Conservation (phyloP, 2,113 vertebrate species). For the Phrynocephalus versicolor region DNA sequence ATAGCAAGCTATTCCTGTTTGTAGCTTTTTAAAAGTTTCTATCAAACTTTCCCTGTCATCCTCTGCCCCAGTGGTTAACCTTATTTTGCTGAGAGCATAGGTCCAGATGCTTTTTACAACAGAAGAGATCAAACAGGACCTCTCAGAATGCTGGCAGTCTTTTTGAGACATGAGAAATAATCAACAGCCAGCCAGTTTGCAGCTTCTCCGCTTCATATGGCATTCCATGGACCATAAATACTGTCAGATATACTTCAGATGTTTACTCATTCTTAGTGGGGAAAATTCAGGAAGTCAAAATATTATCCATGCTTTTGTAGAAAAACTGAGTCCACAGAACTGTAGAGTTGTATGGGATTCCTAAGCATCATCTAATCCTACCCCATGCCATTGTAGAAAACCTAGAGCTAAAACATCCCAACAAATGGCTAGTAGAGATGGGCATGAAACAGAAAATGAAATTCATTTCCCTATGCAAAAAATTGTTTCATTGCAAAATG, state of each 20-base stretch:
- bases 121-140: conserved; percentile 29
- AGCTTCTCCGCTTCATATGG: conserved; percentile 9
- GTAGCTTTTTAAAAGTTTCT: background rate
- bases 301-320: too few relatives aligned
- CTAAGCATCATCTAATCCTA: too few relatives aligned
- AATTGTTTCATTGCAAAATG: too few relatives aligned
- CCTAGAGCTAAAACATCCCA: too few relatives aligned
- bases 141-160: background rate
- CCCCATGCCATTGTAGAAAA: too few relatives aligned
- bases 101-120: conserved; percentile 9
- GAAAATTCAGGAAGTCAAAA: conserved; percentile 3
- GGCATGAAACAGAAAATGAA: too few relatives aligned
- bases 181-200: background rate
- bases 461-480: too few relatives aligned
- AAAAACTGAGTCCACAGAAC: too few relatives aligned
- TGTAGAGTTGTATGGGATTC: too few relatives aligned
- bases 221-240: background rate
- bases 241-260: conserved; percentile 11
- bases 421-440: too few relatives aligned
- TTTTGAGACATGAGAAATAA: background rate
- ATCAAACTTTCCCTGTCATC: conserved; percentile 1
- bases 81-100: conserved; percentile 12
- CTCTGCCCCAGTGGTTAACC: conserved; percentile 24
- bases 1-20: conserved; percentile 8
- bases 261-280: conserved; percentile 16